Evolutionary conservation across 2,797 vertebrate genomes (phyloP).

Genomic region (Takifugu rubripes): DNA sequence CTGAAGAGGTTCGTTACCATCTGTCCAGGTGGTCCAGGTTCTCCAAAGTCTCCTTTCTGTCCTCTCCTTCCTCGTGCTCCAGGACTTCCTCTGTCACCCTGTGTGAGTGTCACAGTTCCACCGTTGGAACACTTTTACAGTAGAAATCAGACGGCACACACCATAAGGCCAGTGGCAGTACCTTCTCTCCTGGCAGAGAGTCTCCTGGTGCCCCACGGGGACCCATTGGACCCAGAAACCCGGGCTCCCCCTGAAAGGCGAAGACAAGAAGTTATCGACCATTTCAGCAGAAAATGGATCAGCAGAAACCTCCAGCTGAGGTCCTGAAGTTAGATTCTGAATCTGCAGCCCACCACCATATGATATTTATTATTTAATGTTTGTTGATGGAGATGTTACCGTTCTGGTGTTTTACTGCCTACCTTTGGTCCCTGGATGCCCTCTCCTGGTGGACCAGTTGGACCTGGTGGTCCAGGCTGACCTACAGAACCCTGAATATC

Average conservation of each 20-base stretch:
- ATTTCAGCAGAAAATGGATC: neutral
- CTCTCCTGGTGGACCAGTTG: slow-evolving; percentile 79
- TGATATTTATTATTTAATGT: too few relatives aligned
- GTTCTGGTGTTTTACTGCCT: slow-evolving; percentile 5
- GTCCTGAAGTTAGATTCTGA: neutral
- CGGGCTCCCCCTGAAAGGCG: slow-evolving; percentile 78
- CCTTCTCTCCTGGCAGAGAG: slow-evolving; percentile 84
- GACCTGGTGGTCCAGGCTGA: slow-evolving; percentile 76
- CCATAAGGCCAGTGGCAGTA: slow-evolving; percentile 38
- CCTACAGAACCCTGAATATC: slow-evolving; percentile 76
- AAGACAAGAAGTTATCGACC: slow-evolving; percentile 1
- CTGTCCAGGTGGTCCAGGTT: slow-evolving; percentile 77
- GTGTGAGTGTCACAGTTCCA: slow-evolving; percentile 4
- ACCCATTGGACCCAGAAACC: slow-evolving; percentile 80
- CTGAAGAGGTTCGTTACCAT: slow-evolving; percentile 59
- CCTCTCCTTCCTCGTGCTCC: slow-evolving; percentile 82
- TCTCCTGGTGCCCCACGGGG: slow-evolving; percentile 81
- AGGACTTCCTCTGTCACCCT: slow-evolving; percentile 78
- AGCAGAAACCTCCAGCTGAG: neutral
- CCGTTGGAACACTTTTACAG: neutral
- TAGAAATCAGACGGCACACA: too few relatives aligned
- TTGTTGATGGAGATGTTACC: too few relatives aligned
- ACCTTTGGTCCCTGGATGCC: slow-evolving; percentile 87
- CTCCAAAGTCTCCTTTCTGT: slow-evolving; percentile 78
- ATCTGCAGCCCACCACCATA: neutral